These are phyloP conservation scores for Sus scrofa DNA, from an alignment of 2,113 vertebrate species.

Conservation along the genomic window DNA sequence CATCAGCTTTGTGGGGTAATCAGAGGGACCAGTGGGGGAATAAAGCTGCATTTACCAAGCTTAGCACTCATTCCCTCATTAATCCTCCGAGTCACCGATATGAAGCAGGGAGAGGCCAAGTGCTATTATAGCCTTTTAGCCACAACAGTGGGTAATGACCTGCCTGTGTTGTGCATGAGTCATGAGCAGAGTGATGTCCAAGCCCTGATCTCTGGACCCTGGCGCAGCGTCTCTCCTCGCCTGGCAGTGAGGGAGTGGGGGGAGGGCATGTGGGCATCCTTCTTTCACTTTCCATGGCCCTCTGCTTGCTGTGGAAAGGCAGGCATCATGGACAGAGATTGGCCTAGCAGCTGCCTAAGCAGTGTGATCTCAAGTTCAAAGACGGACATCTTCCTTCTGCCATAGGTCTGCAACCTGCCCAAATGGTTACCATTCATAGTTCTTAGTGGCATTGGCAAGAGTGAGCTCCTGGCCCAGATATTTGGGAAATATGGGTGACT, in stretches of 20 bases:
- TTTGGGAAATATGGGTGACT: not conserved
- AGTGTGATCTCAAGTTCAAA: not conserved
- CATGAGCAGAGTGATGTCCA: not conserved
- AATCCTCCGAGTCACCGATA: not conserved
- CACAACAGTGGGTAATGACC: not conserved
- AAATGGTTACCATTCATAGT: not conserved
- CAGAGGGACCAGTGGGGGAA: not conserved
- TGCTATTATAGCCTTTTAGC: not conserved
- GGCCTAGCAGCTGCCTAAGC: not conserved
- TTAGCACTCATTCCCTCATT: not conserved
- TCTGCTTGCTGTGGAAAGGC: not conserved
- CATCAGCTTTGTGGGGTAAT: not conserved
- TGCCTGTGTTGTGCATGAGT: not conserved
- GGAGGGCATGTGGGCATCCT: not conserved
- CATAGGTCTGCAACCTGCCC: fast-evolving
- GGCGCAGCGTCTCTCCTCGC: fast-evolving
- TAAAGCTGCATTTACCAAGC: not conserved
- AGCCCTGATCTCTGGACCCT: not conserved
- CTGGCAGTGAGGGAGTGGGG: fast-evolving
- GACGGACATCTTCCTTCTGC: not conserved
- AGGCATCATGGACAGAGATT: fast-evolving
- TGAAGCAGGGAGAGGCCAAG: not conserved
- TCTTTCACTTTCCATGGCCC: not conserved
- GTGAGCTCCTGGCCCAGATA: not conserved
- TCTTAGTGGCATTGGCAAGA: not conserved